Base-by-base conservation (phyloP, 2,888 invertebrate species). In the Macaria liturata region DNA sequence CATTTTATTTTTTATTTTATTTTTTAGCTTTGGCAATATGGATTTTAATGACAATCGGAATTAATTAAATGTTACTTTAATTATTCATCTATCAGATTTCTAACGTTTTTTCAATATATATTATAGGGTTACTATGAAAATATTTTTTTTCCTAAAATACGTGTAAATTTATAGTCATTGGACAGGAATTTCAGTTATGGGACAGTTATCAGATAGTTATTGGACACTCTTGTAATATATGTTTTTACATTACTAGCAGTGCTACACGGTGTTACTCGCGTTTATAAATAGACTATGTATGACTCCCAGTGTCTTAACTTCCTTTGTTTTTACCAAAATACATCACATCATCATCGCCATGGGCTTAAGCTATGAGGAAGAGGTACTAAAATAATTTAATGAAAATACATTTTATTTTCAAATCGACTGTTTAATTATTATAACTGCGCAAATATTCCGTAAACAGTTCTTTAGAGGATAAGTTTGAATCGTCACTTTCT, bases 141-240 rank as follows among this genome's bases (percentile, higher is more conserved):
- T 2, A 39, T 5, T 8, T 8, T n/a, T 7, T 39, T 39, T 39
- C 8, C 39, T 5, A 39, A 39, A 39, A 39, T 39, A 39, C 39
- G 5, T 8, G 39, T 7, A 39, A 39, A 2, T 39, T 5, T 42
- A 42, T 20, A 50, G 32, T 42, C 31, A 30, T 50, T 47, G 42
- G 43, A 47, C 54, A 54, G 34, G 48, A 43, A 47, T 48, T 3
- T 43, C 43, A 20, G 47, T 48, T 20, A 54, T 42, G 40, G 54
- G 43, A 54, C 54, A 47, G 44, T 9, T 39, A 47, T 32, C 47
- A 43, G 42, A 54, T 47, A 54, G 47, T 54, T 40, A 54, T 54
- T 54, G 54, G 54, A 54, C 48, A 43, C 32, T 54, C 31, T 54
- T 31, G 42, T 47, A 32, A 47, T 54, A 30, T 39, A 34, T 39